Base-by-base conservation (phyloP, 2,113 vertebrate species). In the Oophaga pumilio region DNA sequence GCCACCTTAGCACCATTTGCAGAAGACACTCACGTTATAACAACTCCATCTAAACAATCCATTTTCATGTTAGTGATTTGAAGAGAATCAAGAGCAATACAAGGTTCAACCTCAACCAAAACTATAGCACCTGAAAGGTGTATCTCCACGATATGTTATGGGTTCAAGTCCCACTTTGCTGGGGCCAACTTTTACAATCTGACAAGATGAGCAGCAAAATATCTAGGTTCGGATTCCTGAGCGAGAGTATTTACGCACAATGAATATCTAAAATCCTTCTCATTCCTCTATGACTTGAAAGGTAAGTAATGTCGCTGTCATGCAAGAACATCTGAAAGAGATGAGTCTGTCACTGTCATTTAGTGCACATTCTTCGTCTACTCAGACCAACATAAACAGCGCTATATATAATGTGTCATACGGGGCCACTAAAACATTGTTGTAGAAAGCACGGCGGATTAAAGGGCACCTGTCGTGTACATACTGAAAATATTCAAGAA, bases 241-340 rank as follows among this genome's bases (percentile, higher is more conserved):
- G 28, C 76, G 59, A 24, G 56, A 26, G 17, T 50, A 43, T 59
- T 43, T 86, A 66, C 60, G 9, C 60, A 66, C 49, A 49, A 78
- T 22, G 50, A 86, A 79, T 86, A 79, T 56, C 62, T 86, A 60
- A 68, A 69, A 86, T 86, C 59, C 15, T 64, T 86, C 49, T 68
- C 85, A 79, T 79, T 79, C 59, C 57, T 79, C 71, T 22, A 8
- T 80, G 52, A 80, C 77, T 56, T 59, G 22, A 60, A 43, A 76
- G 43, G 10, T 15, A 76, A 18, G 22, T 49, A 24, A 62, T 52
- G 62, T 18, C 26, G 15, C 71, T 59, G 33, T 20, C 33, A 66
- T 24, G 17, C 22, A 17, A 60, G 33, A 66, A 77, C 33, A n/a
- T 60, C 28, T 50, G 57, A 43, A 17, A n/a, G 57, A 64, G 84